These are phyloP conservation scores for Nasua narica DNA, from an alignment of 2,797 vertebrate genomes.

Conservation along the genomic window DNA sequence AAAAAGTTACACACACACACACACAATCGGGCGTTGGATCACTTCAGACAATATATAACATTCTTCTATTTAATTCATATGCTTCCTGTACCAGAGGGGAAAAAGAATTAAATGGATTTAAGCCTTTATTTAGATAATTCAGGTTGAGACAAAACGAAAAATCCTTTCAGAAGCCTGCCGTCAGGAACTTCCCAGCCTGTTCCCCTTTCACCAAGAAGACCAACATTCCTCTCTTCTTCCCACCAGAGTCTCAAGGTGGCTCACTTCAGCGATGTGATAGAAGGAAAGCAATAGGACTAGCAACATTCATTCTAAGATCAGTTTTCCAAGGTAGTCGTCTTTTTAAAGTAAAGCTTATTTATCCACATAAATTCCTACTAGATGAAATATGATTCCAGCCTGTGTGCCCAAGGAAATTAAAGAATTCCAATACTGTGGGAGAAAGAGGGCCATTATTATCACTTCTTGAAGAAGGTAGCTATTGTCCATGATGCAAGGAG, in stretches of 20 bases:
- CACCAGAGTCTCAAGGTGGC: background rate
- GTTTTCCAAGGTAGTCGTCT: background rate
- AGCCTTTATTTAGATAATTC: background rate
- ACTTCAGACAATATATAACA: background rate
- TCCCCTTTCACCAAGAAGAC: background rate
- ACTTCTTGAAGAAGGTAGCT: background rate
- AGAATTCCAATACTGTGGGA: background rate
- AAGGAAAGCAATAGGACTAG: background rate
- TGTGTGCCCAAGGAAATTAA: background rate
- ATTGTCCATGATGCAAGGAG: background rate
- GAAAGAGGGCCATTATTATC: background rate
- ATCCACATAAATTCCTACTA: slow-evolving; percentile 1
- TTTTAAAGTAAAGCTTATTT: slow-evolving; percentile 4
- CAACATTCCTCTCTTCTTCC: background rate
- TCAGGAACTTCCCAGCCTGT: background rate
- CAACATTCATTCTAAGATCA: background rate
- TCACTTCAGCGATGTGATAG: background rate
- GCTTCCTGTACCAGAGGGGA: background rate
- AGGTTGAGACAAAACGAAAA: background rate
- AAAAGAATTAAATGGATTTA: background rate
- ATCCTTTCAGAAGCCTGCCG: background rate
- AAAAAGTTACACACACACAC: background rate
- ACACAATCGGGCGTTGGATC: background rate
- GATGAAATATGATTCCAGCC: background rate
- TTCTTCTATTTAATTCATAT: background rate